These are phyloP conservation scores for Aethes cnicana DNA, from an alignment of 2,888 invertebrate genomes.

Conservation along the genomic window DNA sequence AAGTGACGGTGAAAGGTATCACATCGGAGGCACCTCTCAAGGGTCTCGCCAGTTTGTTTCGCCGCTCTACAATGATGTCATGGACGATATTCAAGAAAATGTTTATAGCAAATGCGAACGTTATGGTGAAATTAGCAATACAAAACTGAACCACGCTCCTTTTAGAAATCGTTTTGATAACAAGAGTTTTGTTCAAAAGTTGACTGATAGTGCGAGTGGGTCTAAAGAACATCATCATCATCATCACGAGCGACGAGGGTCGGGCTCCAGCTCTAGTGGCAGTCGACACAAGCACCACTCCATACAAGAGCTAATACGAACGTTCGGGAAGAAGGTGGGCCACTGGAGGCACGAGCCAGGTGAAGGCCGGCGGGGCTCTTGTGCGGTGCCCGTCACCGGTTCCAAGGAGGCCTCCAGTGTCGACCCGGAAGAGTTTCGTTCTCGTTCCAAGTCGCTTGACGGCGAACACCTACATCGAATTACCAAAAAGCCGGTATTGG, in stretches of 20 bases:
- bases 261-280: constrained; percentile 60
- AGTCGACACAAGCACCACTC: constrained; percentile 84
- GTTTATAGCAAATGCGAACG: constrained; percentile 75
- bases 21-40: constrained; percentile 55
- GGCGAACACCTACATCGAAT: constrained; percentile 73
- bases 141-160: constrained; percentile 56
- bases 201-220: constrained; percentile 54
- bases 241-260: constrained; percentile 59
- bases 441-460: constrained; percentile 90
- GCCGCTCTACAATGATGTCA: constrained; percentile 68
- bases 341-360: constrained; percentile 85
- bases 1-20: constrained; percentile 61
- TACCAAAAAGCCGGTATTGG: constrained; percentile 73
- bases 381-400: constrained; percentile 71
- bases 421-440: constrained; percentile 86
- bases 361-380: constrained; percentile 74
- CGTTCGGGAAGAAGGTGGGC: constrained; percentile 88
- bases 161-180: constrained; percentile 63
- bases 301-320: constrained; percentile 89
- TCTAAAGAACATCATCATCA: constrained; percentile 45
- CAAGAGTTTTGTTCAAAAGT: constrained; percentile 71
- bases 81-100: constrained; percentile 78
- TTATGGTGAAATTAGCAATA: constrained; percentile 73
- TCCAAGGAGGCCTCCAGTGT: constrained; percentile 69
- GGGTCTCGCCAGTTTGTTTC: constrained; percentile 60